Evolutionary conservation across 2,888 invertebrate genomes (phyloP), one percentile per base, ranked within the genome.

Genomic region (Chymomyza caudatula): DNA sequence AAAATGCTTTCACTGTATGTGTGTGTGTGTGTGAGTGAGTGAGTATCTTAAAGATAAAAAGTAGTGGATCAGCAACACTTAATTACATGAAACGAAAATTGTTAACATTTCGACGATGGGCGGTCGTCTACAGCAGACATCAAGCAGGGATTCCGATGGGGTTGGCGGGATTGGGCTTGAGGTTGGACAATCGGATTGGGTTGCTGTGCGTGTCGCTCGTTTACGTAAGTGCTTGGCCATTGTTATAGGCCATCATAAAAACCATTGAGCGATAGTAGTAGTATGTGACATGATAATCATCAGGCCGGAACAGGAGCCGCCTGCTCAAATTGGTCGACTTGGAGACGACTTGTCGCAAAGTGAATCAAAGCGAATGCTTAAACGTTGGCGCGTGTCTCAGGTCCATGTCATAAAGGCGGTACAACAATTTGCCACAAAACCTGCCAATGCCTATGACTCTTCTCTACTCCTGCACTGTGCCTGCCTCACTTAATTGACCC

Each of bases 61-160:
- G 76, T 85, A 82, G 80, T 82, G 85, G 85, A 85, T 82, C 81
- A 82, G 80, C 83, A 77, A 80, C 81, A 85, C 81, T 85, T 82
- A 82, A 82, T 82, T 82, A 82, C 85, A 85, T 82, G 83, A 82
- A 82, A 82, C 75, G 81, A 85, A 85, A 81, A 82, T 82, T 85
- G 81, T 82, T 85, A 82, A 83, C 81, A 78, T 85, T 76, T 72
- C 57, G 63, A 54, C 57, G 58, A 55, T 20, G 13, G 6, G 42
- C 43, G 23, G 6, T 19, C 15, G n/a, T 20, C 42, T 55, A 20
- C 42, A 47, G 19, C 47, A 15, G 17, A 52, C 52, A 23, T 23
- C 43, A 43, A 44, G 43, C 19, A 55, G 44, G 44, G 43, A 22
- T 43, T 57, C 13, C 42, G 42, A 22, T 22, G 57, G 43, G 19